These are phyloP conservation scores for Rhineura floridana DNA, from an alignment of 2,113 vertebrate genomes.

Conservation along the genomic window DNA sequence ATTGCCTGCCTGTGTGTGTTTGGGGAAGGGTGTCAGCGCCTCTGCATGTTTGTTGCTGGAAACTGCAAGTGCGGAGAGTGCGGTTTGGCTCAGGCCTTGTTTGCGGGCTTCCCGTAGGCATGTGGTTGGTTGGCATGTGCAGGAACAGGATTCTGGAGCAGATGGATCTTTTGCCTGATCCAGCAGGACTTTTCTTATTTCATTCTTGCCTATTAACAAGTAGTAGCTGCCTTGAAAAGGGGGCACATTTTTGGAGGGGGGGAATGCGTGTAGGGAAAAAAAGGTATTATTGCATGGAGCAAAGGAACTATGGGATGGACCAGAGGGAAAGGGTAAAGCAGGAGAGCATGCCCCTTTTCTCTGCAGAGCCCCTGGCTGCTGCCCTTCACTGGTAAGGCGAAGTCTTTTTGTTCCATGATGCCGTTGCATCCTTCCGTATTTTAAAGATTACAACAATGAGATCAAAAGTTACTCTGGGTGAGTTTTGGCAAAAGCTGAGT, in stretches of 20 bases:
- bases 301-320: background rate
- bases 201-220: background rate
- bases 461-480: slow-evolving; percentile 14
- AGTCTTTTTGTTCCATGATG: slow-evolving; percentile 53
- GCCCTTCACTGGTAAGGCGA: background rate
- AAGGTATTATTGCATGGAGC: background rate
- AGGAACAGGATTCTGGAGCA: too few species aligned
- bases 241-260: background rate
- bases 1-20: too few species aligned
- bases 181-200: too few species aligned
- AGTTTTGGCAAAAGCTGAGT: slow-evolving; percentile 53
- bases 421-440: slow-evolving; percentile 46
- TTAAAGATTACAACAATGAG: slow-evolving; percentile 38
- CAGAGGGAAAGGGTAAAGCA: too few species aligned
- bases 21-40: background rate
- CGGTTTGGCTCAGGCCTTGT: too few species aligned
- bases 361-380: background rate
- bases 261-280: background rate
- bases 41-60: too few species aligned
- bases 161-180: too few species aligned
- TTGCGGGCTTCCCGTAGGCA: too few species aligned
- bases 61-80: too few species aligned
- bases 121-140: too few species aligned
- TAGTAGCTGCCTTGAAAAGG: background rate
- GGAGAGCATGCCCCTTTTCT: background rate